Evolutionary conservation across 2,797 vertebrate species (phyloP).

Genomic region (Enteromius argenteus): DNA sequence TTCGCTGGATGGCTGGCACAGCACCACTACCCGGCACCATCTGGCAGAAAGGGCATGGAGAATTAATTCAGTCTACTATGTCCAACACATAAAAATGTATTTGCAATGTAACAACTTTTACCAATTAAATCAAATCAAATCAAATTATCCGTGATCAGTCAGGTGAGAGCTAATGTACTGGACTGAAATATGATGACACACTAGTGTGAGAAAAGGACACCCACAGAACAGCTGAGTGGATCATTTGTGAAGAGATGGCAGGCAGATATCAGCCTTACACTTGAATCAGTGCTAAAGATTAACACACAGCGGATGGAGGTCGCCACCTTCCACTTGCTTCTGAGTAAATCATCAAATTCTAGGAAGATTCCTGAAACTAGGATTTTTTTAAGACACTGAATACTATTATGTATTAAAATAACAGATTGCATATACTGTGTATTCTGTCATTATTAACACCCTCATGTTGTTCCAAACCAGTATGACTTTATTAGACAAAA

Average conservation of each 20-base stretch:
- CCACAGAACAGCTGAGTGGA: conserved; percentile 41
- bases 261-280: not conserved
- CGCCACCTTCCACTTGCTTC: conserved; percentile 4
- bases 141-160: conserved; percentile 15
- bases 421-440: not conserved
- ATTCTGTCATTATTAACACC: not conserved
- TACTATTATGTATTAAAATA: not conserved
- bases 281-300: conserved; percentile 38
- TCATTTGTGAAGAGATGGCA: conserved; percentile 39
- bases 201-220: conserved; percentile 42
- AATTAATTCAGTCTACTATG: not conserved
- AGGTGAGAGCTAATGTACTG: conserved; percentile 11
- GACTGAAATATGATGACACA: conserved; percentile 23
- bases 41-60: conserved; percentile 68
- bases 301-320: conserved; percentile 25
- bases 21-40: conserved; percentile 95
- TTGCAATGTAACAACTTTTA: not conserved
- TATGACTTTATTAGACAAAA: not conserved
- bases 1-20: conserved; percentile 93
- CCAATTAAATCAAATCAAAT: conserved; percentile 8
- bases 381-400: not conserved
- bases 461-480: not conserved
- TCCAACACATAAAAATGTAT: not conserved
- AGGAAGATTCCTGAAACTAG: conserved; percentile 14
- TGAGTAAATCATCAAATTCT: conserved; percentile 35